phyloP scores from a whole-genome alignment of 2,113 vertebrate species.

The Oreotrochilus melanogaster region DNA sequence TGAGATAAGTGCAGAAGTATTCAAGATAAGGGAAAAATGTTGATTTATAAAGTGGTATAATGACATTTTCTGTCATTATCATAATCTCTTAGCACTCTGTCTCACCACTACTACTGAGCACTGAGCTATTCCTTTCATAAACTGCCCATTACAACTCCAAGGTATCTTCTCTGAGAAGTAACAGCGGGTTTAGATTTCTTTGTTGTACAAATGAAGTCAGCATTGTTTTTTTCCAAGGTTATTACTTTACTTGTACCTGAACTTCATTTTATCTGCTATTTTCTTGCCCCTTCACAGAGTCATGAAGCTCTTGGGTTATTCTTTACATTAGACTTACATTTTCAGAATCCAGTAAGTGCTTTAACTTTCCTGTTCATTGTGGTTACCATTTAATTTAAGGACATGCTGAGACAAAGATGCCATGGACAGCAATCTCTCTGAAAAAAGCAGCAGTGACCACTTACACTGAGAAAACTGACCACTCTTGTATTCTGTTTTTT shows the following conservation, averaged over 20 bases:
- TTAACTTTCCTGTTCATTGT: not conserved
- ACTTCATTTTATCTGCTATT: not conserved
- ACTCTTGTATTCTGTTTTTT: not conserved
- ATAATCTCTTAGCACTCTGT: not conserved
- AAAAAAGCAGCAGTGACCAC: not conserved
- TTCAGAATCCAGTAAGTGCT: not conserved
- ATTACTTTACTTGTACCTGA: not conserved
- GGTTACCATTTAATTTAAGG: not conserved
- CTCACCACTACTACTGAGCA: not conserved
- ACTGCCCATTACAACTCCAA: not conserved
- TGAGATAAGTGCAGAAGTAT: not conserved
- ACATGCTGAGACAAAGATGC: not conserved
- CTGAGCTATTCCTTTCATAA: not conserved
- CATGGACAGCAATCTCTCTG: not conserved
- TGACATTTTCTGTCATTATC: not conserved
- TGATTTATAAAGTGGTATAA: not conserved
- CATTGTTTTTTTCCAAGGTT: not conserved
- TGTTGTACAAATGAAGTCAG: not conserved
- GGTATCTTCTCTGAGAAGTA: not conserved
- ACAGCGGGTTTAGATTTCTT: not conserved
- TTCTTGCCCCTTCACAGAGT: not conserved
- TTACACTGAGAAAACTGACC: not conserved
- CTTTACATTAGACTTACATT: not conserved
- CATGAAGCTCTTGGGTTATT: not conserved
- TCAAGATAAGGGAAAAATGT: not conserved